Evolutionary conservation across 2,113 vertebrate genomes (phyloP).

Genomic region (Solea solea): DNA sequence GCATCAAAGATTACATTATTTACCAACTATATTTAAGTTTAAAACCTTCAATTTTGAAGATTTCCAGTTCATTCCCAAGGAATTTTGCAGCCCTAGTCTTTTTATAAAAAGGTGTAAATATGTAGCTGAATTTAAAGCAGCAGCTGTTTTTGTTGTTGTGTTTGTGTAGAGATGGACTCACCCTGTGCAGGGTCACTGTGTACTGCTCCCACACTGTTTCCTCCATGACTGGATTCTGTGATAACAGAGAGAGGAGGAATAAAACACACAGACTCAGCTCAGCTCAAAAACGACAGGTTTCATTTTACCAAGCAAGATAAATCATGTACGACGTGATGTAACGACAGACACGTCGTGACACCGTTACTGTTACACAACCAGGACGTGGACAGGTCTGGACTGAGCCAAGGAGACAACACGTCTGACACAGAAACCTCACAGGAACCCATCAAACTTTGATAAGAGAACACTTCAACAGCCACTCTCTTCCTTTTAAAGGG

Average conservation of each 20-base stretch:
- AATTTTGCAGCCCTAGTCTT: too few relatives aligned
- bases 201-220: conserved; percentile 98
- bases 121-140: too few relatives aligned
- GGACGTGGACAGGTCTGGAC: conserved; percentile 25
- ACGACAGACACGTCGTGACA: conserved; percentile 43
- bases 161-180: conserved; percentile 66
- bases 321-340: conserved; percentile 58
- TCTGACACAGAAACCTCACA: not conserved
- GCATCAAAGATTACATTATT: too few relatives aligned
- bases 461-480: not conserved
- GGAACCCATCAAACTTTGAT: conserved; percentile 14
- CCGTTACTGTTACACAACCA: conserved; percentile 42
- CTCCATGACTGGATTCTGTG: conserved; percentile 88
- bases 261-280: conserved; percentile 22
- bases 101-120: too few relatives aligned
- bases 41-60: too few relatives aligned
- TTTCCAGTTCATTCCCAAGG: too few relatives aligned
- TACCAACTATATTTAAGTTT: too few relatives aligned
- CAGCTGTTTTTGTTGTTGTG: too few relatives aligned
- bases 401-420: not conserved
- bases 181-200: conserved; percentile 95
- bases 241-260: conserved; percentile 43
- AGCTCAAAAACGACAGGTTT: conserved; percentile 11
- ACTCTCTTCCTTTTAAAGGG: conserved; percentile 1
- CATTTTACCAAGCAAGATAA: conserved; percentile 46